These are phyloP conservation scores for Colossoma macropomum DNA, from an alignment of 2,113 vertebrate genomes.

Conservation along the genomic window DNA sequence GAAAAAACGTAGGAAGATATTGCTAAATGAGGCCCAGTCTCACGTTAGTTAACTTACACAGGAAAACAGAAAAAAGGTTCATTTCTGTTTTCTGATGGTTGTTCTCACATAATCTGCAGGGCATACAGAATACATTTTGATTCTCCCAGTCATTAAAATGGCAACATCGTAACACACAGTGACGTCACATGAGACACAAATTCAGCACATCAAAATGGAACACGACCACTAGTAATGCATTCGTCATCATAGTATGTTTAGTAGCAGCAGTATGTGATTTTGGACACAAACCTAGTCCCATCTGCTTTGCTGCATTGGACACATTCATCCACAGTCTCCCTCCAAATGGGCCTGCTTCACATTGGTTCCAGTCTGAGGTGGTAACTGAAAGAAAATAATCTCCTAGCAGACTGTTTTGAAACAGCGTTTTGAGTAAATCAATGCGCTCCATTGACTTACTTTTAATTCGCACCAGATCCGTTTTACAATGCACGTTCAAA, in stretches of 20 bases:
- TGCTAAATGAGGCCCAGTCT: no score
- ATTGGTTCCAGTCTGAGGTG: background rate
- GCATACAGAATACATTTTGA: no score
- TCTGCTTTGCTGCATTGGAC: constrained; percentile 64
- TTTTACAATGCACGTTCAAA: background rate
- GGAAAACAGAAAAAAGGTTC: no score
- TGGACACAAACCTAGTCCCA: background rate
- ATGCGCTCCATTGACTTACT: background rate
- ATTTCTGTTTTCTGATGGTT: no score
- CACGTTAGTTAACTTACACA: no score
- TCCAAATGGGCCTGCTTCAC: constrained; percentile 12
- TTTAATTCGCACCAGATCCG: background rate
- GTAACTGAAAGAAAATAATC: background rate
- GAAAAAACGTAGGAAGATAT: no score
- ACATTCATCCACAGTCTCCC: constrained; percentile 12
- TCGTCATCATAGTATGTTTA: background rate
- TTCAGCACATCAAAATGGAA: no score
- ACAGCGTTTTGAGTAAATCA: background rate
- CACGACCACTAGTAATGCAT: no score
- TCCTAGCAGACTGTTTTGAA: background rate
- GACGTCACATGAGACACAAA: no score
- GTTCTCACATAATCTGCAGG: no score
- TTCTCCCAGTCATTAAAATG: no score
- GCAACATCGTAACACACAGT: no score
- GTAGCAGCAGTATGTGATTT: background rate